Evolutionary conservation across 2,888 invertebrate genomes (phyloP), one percentile per base, ranked within the genome.

Genomic region (Dysmachus trigonus): DNA sequence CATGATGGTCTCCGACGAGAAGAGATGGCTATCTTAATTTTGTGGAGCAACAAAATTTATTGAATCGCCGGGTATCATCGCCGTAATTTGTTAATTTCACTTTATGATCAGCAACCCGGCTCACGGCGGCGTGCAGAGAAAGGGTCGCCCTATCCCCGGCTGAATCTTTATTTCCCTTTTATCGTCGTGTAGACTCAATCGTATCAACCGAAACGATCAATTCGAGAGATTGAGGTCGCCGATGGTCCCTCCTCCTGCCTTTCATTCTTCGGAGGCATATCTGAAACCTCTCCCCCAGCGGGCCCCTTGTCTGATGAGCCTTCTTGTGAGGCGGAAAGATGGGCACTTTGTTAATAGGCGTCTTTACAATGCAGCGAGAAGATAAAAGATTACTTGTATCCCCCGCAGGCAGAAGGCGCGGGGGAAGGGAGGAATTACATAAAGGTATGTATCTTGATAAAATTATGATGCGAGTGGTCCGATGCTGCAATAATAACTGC

Each of bases 41-140:
- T 82, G 31, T 82, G 82, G 82, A 82, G 82, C 82, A 82, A 33
- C 82, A 82, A 71, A 82, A 82, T 82, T 82, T 82, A 82, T 82
- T 82, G 35, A 82, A 82, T 62, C 62, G 85, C 76, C 35, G 71
- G 82, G 38, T 86, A 87, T 87, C 83, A 83, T 81, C 87, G 83
- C 53, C 38, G 85, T 85, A 87, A 87, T 87, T 87, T 87, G 87
- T 87, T 87, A 85, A 87, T 87, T 87, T 82, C 87, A 77, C 85
- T 86, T 86, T 87, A 82, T 82, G 82, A 82, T 62, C 82, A 71
- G 33, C 35, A 62, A 35, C 35, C 18, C 15, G 47, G 15, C 30
- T 47, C 27, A 2, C 77, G 38, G 22, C 41, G 8, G 77, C 30
- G 7, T 30, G n/a, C 77, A 51, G 47, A n/a, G 79, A 79, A 31